A percentile compares a stretch with the other conserved stretches of the same genome.
Conservation (phyloP, 2,888 invertebrate genomes). For the Diloba caeruleocephala region DNA sequence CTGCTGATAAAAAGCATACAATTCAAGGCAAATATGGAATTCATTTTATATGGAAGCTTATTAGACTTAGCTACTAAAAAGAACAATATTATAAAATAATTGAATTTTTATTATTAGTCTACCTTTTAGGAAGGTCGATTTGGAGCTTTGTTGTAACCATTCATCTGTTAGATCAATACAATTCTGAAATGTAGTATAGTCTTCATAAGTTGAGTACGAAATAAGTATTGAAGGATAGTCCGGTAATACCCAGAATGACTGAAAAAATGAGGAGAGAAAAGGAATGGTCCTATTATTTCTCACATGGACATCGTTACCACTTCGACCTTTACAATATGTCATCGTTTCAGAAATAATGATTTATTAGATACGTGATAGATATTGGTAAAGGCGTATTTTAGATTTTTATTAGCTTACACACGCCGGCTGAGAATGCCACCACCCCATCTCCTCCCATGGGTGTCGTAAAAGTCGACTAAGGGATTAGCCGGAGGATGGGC, state of each 20-base stretch:
- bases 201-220: background rate
- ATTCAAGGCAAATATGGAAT: too few relatives aligned
- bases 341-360: conserved; percentile 45
- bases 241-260: conserved; percentile 3
- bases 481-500: too few relatives aligned
- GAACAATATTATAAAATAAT: too few relatives aligned
- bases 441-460: too few relatives aligned
- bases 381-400: conserved; percentile 12
- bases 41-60: too few relatives aligned
- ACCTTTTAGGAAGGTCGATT: background rate
- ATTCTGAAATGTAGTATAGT: background rate
- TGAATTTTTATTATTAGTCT: too few relatives aligned
- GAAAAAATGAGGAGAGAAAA: conserved; percentile 24
- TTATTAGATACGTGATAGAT: conserved; percentile 48
- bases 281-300: conserved; percentile 38
- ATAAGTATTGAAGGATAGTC: background rate
- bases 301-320: conserved; percentile 46
- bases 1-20: too few relatives aligned
- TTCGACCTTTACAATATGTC: conserved; percentile 47
- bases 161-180: background rate
- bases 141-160: background rate
- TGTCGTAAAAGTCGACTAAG: too few relatives aligned
- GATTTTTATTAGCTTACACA: conserved; percentile 1
- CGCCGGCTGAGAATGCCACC: too few relatives aligned
- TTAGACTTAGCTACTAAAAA: too few relatives aligned